Conservation (phyloP, 2,797 vertebrate species). For the Saxicola maurus region DNA sequence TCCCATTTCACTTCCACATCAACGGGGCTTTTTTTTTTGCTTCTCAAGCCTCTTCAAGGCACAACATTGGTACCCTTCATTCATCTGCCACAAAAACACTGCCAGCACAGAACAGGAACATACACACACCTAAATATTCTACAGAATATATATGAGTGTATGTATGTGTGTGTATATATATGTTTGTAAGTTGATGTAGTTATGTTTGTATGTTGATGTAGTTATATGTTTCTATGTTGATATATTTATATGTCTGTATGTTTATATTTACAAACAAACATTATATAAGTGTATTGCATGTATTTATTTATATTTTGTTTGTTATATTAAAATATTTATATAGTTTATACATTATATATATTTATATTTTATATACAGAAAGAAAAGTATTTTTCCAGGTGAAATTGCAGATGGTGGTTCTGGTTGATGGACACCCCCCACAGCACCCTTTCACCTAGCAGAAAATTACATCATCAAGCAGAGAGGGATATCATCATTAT, state of each 20-base stretch:
- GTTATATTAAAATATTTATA: too few relatives aligned
- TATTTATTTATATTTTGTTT: too few relatives aligned
- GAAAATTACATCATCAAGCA: not conserved
- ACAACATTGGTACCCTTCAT: not conserved
- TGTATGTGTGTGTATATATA: not conserved
- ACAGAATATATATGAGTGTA: not conserved
- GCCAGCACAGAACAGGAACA: not conserved
- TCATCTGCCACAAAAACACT: not conserved
- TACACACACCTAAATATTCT: not conserved
- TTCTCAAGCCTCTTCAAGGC: not conserved
- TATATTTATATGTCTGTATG: too few relatives aligned
- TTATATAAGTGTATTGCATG: too few relatives aligned
- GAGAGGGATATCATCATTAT: not conserved
- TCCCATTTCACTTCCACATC: not conserved
- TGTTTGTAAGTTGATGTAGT: too few relatives aligned
- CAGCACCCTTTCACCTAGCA: not conserved
- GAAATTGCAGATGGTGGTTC: not conserved
- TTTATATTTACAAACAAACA: too few relatives aligned
- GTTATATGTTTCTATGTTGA: too few relatives aligned
- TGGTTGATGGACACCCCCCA: not conserved
- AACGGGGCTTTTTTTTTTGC: not conserved
- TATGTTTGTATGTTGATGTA: too few relatives aligned
- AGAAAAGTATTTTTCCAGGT: not conserved
- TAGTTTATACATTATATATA: too few relatives aligned
- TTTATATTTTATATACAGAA: not conserved